phyloP scores from a whole-genome alignment of 2,113 vertebrate genomes.

The Nicator chloris region DNA sequence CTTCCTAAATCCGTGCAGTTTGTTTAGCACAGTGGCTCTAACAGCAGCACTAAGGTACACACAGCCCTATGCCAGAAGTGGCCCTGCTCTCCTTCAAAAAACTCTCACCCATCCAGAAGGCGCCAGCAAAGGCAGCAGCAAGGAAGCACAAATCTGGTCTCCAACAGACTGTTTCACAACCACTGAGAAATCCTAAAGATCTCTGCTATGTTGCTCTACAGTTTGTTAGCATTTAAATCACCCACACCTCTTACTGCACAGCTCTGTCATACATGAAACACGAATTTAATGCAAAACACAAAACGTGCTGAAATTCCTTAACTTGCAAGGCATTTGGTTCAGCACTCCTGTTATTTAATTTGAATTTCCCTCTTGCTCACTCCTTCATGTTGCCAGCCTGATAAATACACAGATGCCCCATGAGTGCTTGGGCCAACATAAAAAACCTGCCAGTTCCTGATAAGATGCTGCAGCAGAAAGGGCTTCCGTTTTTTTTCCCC shows the following conservation, averaged over 20 bases:
- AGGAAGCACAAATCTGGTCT: not conserved
- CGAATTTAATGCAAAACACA: not conserved
- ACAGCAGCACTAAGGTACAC: not conserved
- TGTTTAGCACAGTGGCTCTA: not conserved
- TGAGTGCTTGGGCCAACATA: not conserved
- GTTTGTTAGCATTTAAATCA: not conserved
- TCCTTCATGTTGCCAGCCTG: not conserved
- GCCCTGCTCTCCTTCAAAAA: not conserved
- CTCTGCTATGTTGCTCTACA: not conserved
- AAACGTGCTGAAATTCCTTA: not conserved
- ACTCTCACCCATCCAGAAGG: not conserved
- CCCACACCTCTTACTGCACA: not conserved
- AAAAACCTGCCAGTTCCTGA: not conserved
- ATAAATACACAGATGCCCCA: not conserved
- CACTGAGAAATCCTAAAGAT: not conserved
- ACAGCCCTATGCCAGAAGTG: not conserved
- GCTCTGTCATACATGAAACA: not conserved
- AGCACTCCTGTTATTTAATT: not conserved
- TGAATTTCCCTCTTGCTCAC: not conserved
- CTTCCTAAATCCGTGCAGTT: not conserved
- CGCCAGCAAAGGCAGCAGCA: not conserved
- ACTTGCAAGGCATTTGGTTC: not conserved
- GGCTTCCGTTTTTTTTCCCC: rapidly evolving
- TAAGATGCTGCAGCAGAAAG: not conserved
- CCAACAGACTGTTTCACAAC: not conserved